Evolutionary conservation across 2,888 invertebrate species (phyloP).

Genomic region (Boloria selene): DNA sequence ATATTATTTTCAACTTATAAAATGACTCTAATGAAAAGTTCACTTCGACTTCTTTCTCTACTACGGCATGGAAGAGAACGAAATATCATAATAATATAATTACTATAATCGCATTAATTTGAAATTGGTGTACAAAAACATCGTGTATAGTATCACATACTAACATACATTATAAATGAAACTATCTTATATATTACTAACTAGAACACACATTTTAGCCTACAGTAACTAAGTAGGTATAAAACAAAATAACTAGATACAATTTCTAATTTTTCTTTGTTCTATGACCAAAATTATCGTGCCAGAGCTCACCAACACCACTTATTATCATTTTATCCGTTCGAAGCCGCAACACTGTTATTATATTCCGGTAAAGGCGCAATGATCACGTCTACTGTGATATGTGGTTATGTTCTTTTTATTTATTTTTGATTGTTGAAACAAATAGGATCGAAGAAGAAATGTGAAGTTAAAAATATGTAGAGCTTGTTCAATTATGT

Average conservation of each 20-base stretch:
- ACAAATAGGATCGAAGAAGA: constrained; percentile 2
- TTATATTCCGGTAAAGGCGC: constrained; percentile 72
- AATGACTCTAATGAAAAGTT: too few species aligned
- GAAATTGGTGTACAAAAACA: too few species aligned
- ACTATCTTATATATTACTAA: too few species aligned
- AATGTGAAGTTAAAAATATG: not conserved
- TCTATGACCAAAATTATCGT: constrained; percentile 49
- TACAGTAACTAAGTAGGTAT: not conserved
- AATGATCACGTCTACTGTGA: constrained; percentile 67
- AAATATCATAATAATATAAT: too few species aligned
- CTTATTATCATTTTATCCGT: constrained; percentile 75
- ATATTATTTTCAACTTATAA: too few species aligned
- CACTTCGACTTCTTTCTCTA: too few species aligned
- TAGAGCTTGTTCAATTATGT: not conserved
- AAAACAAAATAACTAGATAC: not conserved
- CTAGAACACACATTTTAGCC: too few species aligned
- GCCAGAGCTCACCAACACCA: constrained; percentile 59
- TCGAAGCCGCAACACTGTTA: constrained; percentile 70
- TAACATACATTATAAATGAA: too few species aligned
- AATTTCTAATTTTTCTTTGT: constrained; percentile 3
- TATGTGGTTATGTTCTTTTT: constrained; percentile 67
- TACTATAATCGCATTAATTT: too few species aligned
- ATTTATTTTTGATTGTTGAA: constrained; percentile 48
- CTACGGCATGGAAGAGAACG: too few species aligned
- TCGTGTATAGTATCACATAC: too few species aligned